Evolutionary conservation across 2,888 invertebrate genomes (phyloP).

Genomic region (Andrena camellia): DNA sequence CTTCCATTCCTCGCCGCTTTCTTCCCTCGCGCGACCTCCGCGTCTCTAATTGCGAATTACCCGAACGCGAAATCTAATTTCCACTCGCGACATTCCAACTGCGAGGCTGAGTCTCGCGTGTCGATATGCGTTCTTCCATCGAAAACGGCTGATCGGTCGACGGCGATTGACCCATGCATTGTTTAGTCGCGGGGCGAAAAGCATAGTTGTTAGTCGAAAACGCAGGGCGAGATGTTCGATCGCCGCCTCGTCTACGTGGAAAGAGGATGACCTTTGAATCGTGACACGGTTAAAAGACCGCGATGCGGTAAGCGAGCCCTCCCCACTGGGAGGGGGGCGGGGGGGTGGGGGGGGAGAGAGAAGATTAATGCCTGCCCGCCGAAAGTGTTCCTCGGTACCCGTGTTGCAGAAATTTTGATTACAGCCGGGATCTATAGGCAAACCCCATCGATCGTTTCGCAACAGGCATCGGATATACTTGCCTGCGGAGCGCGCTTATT

Average conservation of each 20-base stretch:
- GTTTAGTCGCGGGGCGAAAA: neutral
- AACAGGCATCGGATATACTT: slow-evolving; percentile 5
- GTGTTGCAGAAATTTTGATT: slow-evolving; percentile 23
- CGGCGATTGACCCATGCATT: slow-evolving; percentile 13
- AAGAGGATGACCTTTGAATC: slow-evolving; percentile 71
- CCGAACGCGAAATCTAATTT: slow-evolving; percentile 32
- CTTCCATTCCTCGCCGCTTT: slow-evolving; percentile 47
- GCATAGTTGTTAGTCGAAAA: slow-evolving; percentile 49
- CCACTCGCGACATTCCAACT: neutral
- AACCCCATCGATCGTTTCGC: neutral
- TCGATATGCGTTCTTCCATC: too few species aligned
- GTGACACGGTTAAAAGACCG: slow-evolving; percentile 65
- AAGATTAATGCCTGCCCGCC: slow-evolving; percentile 45
- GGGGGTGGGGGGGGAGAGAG: too few species aligned
- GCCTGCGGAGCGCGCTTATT: neutral
- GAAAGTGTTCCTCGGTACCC: slow-evolving; percentile 1
- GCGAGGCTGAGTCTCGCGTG: too few species aligned
- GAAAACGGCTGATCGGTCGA: neutral
- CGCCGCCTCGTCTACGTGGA: slow-evolving; percentile 62
- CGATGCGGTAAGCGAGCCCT: slow-evolving; percentile 50
- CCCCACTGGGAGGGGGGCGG: slow-evolving; percentile 29
- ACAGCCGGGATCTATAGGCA: neutral
- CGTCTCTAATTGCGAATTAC: slow-evolving; percentile 7
- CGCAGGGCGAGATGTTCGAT: slow-evolving; percentile 62
- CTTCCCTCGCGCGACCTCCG: slow-evolving; percentile 41